These are phyloP conservation scores for Ennomos fuscantarius DNA, from an alignment of 2,888 invertebrate species.

Conservation along the genomic window DNA sequence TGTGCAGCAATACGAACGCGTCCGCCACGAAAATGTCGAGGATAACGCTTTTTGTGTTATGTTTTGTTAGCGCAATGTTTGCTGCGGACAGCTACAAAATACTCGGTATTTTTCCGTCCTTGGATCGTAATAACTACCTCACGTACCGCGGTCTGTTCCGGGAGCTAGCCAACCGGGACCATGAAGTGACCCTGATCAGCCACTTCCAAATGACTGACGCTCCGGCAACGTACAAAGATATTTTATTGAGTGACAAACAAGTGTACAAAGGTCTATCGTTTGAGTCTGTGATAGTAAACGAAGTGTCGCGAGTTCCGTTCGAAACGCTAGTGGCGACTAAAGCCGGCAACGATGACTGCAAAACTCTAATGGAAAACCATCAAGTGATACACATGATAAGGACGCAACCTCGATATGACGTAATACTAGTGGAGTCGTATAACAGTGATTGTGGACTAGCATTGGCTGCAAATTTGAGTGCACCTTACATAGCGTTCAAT, in stretches of 20 bases:
- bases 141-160: slow-evolving; percentile 80
- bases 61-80: slow-evolving; percentile 61
- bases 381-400: slow-evolving; percentile 81
- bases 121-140: slow-evolving; percentile 79
- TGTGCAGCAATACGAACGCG: slow-evolving; percentile 68
- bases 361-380: slow-evolving; percentile 77
- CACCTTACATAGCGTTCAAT: slow-evolving; percentile 86
- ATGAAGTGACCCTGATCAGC: slow-evolving; percentile 83
- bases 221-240: slow-evolving; percentile 82
- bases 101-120: slow-evolving; percentile 82
- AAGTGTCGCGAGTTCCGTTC: slow-evolving; percentile 77
- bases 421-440: slow-evolving; percentile 90
- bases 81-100: slow-evolving; percentile 73
- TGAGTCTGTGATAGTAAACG: slow-evolving; percentile 78
- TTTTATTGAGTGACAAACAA: slow-evolving; percentile 74
- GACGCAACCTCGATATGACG: slow-evolving; percentile 86
- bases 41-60: slow-evolving; percentile 55
- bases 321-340: slow-evolving; percentile 78
- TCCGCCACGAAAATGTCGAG: slow-evolving; percentile 63
- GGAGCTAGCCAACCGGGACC: slow-evolving; percentile 78
- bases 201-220: slow-evolving; percentile 77
- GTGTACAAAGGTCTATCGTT: slow-evolving; percentile 75
- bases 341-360: slow-evolving; percentile 80
- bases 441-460: slow-evolving; percentile 90
- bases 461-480: slow-evolving; percentile 87